Base-by-base conservation (phyloP, 1,140 invertebrate species). In the Tachypleus tridentatus region DNA sequence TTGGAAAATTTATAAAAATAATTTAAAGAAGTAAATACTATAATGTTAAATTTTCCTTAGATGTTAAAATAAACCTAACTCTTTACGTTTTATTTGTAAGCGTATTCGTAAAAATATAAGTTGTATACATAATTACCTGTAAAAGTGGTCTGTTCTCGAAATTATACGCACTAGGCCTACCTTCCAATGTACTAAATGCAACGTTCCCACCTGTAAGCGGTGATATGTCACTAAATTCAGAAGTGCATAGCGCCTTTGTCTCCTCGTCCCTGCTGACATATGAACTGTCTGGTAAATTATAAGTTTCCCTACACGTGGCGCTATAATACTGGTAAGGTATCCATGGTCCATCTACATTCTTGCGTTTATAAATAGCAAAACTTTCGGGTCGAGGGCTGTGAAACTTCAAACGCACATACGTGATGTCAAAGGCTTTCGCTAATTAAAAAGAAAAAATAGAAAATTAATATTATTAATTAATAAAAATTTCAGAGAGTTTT, bases 401-500 rank as follows among this genome's bases (percentile, higher is more conserved):
- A 78, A 98, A 99, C 67, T 92, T 84, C 11, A 98, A 79, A 59
- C 91, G 82, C 3, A 99, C 86, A 73, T 98, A 98, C 0, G 94
- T 98, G 66, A 99, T 97, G 73, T 98, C 95, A 74, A 91, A 99
- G 0, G 92, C 84, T 77, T 98, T 99, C n/a, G 86, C 93, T 97
- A 80, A 49, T 82, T 83, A 73, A 72, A 70, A 69, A 70, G 68
- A 70, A 67, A 72, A 67, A 67, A 65, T 63, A 61, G 51, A n/a
- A 54, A 54, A 1, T 8, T 54, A 54, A 54, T 8, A 54, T 54
- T 54, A 54, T 29, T 29, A 29, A 29, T 29, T 29, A 29, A 29
- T 29, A 29, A 29, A 29, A 29, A 29, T 29, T 29, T 29, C 29
- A 29, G 29, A 29, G 29, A 29, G 29, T 29, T 29, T 29, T 29